Conservation (phyloP, 1,140 invertebrate genomes). For the Papilio polytes region DNA sequence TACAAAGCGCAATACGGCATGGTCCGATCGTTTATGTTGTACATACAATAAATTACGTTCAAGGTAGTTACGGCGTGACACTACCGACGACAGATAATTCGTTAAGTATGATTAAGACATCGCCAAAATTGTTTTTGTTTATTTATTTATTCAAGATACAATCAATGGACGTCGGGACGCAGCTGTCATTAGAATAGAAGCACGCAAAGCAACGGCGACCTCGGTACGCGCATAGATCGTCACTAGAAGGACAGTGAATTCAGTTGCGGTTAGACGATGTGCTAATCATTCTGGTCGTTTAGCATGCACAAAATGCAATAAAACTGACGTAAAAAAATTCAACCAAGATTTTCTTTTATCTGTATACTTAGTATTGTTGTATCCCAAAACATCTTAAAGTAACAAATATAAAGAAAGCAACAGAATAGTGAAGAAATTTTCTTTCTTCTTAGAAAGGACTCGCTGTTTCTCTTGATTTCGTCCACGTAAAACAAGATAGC, state of each 20-base stretch:
- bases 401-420: too few relatives aligned
- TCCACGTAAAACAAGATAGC: too few relatives aligned
- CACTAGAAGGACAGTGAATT: conserved; percentile 5
- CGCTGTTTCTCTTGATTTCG: too few relatives aligned
- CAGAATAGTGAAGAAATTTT: too few relatives aligned
- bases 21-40: background rate
- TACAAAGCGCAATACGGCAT: background rate
- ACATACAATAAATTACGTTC: conserved; percentile 18
- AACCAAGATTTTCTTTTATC: background rate
- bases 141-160: conserved; percentile 36
- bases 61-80: conserved; percentile 25
- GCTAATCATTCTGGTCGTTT: conserved; percentile 20
- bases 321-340: background rate
- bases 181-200: conserved; percentile 31
- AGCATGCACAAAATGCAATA: background rate
- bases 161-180: conserved; percentile 16
- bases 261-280: conserved; percentile 27
- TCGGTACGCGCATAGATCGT: conserved; percentile 16
- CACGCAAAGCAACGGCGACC: conserved; percentile 26
- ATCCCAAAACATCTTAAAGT: too few relatives aligned
- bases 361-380: too few relatives aligned
- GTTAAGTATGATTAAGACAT: conserved; percentile 39
- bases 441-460: too few relatives aligned
- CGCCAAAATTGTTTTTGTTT: conserved; percentile 38
- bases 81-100: conserved; percentile 26